Evolutionary conservation across 1,140 invertebrate species (phyloP), one percentile per base, ranked within the genome.

Genomic region (Sminthurides bifidus): DNA sequence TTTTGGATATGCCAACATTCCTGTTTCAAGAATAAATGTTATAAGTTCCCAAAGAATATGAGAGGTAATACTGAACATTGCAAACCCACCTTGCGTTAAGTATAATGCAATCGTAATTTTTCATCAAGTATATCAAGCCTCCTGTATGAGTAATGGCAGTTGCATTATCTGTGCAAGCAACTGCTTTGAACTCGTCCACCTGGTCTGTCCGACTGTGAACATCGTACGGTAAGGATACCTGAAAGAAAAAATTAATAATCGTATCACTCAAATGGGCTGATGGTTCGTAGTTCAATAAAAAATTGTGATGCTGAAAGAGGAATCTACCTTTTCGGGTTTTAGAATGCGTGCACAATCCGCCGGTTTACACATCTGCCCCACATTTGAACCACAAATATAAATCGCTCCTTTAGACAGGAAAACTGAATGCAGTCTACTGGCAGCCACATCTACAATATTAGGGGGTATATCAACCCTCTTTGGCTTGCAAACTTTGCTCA

Each of bases 311-410:
- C 23, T 53, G 3, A n/a, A n/a, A n/a, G n/a, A n/a, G n/a, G n/a
- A n/a, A n/a, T 24, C 27, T 52, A 56, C 26, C 66, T 69, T 51
- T 59, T 76, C 74, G 62, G 70, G 66, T 70, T 72, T 73, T 3
- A 76, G 14, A 6, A 48, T 21, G 76, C 43, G 59, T 40, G 65
- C 65, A 17, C 61, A 55, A 54, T 40, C 38, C 40, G 58, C 55
- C n/a, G 65, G 60, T 56, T 72, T 77, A 59, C 84, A 84, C 33
- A 87, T 67, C 68, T 87, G 84, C 33, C 85, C 85, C 50, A 77
- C 74, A 72, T 87, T 83, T 0, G 80, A 71, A 14, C 85, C 85
- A 77, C 81, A 85, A 0, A 78, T 77, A 63, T 72, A 84, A 0
- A 83, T 66, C 48, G 71, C 72, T 30, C 72, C 69, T 2, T 66